Evolutionary conservation across 2,113 vertebrate species (phyloP).

Genomic region (Gymnobelideus leadbeateri): DNA sequence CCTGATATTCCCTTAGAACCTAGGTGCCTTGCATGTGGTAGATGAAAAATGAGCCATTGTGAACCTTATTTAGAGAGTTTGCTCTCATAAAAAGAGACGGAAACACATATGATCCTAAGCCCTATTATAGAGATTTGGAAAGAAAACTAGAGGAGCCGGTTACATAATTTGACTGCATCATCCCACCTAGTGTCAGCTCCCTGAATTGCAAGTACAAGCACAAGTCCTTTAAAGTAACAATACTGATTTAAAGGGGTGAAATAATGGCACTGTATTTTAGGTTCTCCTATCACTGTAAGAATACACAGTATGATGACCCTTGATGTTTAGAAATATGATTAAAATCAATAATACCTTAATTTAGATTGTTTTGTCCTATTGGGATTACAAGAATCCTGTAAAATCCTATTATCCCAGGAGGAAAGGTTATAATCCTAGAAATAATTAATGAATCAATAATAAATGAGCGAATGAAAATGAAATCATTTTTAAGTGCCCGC

Average conservation of each 20-base stretch:
- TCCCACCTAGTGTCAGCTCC: neutral
- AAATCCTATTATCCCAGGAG: neutral
- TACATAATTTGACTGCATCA: neutral
- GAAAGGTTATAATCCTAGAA: neutral
- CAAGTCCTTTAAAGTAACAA: neutral
- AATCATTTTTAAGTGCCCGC: neutral
- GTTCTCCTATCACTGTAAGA: neutral
- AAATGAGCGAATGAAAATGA: neutral
- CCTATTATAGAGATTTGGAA: neutral
- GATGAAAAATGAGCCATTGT: neutral
- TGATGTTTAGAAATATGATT: neutral
- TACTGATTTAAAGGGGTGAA: neutral
- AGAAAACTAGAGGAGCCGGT: neutral
- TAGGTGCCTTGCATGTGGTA: neutral
- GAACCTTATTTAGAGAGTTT: neutral
- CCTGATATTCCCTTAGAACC: neutral
- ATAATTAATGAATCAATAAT: neutral
- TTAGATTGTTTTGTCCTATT: neutral
- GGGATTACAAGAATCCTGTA: neutral
- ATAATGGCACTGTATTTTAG: neutral
- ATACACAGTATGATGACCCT: neutral
- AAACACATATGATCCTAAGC: neutral
- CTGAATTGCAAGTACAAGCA: neutral
- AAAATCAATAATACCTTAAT: neutral
- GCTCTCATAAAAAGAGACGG: neutral